phyloP scores from a whole-genome alignment of 2,113 vertebrate genomes.

The Chamaetylas fuelleborni region DNA sequence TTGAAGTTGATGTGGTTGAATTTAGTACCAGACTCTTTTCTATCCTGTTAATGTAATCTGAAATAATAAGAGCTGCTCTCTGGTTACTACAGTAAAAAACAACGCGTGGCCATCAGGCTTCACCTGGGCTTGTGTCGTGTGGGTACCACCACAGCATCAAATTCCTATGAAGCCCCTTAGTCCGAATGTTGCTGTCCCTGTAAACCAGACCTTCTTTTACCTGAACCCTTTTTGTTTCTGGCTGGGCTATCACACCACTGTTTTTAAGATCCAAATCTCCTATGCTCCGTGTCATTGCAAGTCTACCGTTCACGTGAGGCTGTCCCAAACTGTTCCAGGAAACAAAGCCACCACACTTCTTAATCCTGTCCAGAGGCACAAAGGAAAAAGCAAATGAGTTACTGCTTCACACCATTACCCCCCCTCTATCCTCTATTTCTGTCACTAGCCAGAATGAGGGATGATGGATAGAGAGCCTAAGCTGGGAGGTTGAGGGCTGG shows the following conservation, averaged over 20 bases:
- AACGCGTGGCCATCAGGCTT: neutral
- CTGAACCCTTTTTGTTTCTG: slow-evolving; percentile 87
- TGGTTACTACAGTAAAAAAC: neutral
- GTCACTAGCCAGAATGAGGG: neutral
- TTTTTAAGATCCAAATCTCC: slow-evolving; percentile 94
- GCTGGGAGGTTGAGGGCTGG: neutral
- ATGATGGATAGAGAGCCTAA: neutral
- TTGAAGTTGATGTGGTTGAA: neutral
- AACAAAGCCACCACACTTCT: slow-evolving; percentile 89
- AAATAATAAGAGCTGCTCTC: neutral
- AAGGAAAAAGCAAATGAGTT: neutral
- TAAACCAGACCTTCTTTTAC: slow-evolving; percentile 69
- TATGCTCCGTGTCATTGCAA: slow-evolving; percentile 97
- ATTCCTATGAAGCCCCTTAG: neutral
- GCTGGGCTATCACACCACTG: slow-evolving; percentile 91
- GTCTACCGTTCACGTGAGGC: slow-evolving; percentile 92
- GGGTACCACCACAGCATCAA: neutral
- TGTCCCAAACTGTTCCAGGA: slow-evolving; percentile 97
- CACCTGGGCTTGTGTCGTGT: fast-evolving
- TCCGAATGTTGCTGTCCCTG: neutral
- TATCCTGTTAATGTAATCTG: neutral
- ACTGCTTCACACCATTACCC: neutral
- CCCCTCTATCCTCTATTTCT: neutral
- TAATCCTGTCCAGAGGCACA: slow-evolving; percentile 78
- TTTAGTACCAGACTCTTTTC: neutral